Conservation (phyloP, 2,888 invertebrate species). For the Pedicia rivosa region DNA sequence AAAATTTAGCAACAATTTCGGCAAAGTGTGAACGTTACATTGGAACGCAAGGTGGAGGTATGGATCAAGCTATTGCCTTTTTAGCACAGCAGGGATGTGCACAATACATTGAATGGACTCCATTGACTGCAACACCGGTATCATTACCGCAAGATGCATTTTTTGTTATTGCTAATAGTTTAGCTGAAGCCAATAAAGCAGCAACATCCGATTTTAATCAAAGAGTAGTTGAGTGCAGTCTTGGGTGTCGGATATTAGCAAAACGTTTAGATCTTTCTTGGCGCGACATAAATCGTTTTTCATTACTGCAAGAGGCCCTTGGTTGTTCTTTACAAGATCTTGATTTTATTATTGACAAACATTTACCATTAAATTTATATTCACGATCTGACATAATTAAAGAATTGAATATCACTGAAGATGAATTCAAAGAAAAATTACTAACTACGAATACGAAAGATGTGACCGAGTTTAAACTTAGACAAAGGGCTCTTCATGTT, state of each 20-base stretch:
- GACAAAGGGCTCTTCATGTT: conserved; percentile 80
- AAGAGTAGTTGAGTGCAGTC: conserved; percentile 84
- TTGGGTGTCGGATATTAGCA: conserved; percentile 70
- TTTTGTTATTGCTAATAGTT: conserved; percentile 88
- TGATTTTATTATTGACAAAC: conserved; percentile 44
- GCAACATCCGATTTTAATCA: conserved; percentile 82
- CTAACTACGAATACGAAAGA: conserved; percentile 46
- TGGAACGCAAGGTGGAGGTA: conserved; percentile 96
- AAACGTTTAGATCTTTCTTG: conserved; percentile 43
- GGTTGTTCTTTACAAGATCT: conserved; percentile 48
- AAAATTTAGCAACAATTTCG: conserved; percentile 67
- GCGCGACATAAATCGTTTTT: conserved; percentile 47
- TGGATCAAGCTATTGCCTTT: conserved; percentile 98
- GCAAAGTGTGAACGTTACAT: conserved; percentile 86
- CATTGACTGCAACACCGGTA: conserved; percentile 62
- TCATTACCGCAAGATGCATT: conserved; percentile 62
- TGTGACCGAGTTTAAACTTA: conserved; percentile 54
- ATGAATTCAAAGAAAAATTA: conserved; percentile 46
- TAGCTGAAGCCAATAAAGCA: conserved; percentile 84
- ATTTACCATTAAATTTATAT: conserved; percentile 50
- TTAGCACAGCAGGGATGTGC: conserved; percentile 72
- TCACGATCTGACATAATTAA: conserved; percentile 48
- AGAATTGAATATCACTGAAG: conserved; percentile 38
- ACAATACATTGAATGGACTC: conserved; percentile 87
- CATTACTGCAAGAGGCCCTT: conserved; percentile 55